These are phyloP conservation scores for Cochlearius cochlearius DNA, from an alignment of 2,113 vertebrate species.

Conservation along the genomic window DNA sequence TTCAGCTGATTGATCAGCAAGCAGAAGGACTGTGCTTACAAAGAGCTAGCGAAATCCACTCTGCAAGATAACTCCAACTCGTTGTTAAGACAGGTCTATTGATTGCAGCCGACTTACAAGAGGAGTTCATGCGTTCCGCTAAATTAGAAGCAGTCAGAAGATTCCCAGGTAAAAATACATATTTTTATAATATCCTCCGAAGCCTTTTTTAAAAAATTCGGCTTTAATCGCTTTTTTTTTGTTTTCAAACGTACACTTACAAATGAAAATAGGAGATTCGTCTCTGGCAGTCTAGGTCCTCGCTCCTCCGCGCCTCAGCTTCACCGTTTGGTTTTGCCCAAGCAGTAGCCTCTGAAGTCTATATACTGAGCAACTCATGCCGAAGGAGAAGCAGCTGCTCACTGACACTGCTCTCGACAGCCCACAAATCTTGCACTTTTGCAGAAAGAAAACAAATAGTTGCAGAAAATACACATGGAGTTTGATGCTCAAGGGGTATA, in stretches of 20 bases:
- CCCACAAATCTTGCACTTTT: constrained; percentile 50
- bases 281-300: background rate
- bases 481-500: constrained; percentile 45
- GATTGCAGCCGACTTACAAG: background rate
- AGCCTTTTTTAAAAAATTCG: background rate
- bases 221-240: background rate
- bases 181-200: background rate
- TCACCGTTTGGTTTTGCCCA: background rate
- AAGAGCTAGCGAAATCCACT: background rate
- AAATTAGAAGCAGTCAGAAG: background rate
- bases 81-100: background rate
- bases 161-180: background rate
- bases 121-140: background rate
- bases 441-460: constrained; percentile 39
- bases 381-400: constrained; percentile 61
- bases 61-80: background rate
- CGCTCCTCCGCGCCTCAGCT: fast-evolving
- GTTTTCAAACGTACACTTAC: background rate
- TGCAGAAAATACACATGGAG: constrained; percentile 43
- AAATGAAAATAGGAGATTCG: background rate
- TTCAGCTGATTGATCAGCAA: background rate
- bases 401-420: background rate
- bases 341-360: background rate
- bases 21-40: background rate
- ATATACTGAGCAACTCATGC: background rate